A percentile compares a stretch with the other conserved stretches of the same genome.
Conservation (phyloP, 2,113 vertebrate genomes). For the Aleadryas rufinucha region DNA sequence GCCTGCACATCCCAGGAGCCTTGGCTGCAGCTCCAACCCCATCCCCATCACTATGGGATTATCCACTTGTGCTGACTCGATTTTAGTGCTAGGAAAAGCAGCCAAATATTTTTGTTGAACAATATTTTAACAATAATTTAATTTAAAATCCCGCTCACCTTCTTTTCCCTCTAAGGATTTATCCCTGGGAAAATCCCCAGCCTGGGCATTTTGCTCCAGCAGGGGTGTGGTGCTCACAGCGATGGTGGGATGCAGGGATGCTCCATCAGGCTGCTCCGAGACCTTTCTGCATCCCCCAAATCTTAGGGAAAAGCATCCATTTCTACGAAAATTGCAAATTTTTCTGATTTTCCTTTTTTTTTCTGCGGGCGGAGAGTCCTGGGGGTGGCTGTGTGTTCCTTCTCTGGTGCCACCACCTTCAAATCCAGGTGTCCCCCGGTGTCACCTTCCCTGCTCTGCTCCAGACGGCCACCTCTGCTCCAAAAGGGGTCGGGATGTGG, state of each 20-base stretch:
- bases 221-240: fast-evolving
- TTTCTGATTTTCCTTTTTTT: fast-evolving
- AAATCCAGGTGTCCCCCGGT: fast-evolving
- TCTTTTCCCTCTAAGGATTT: neutral
- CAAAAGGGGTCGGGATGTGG: fast-evolving
- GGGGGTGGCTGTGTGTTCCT: neutral
- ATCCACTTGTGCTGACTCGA: neutral
- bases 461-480: neutral
- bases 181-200: neutral
- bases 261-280: no score
- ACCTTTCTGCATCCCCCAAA: neutral
- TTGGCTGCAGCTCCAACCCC: fast-evolving
- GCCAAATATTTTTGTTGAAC: neutral
- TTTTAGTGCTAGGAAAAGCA: neutral
- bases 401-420: neutral
- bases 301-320: fast-evolving
- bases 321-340: fast-evolving
- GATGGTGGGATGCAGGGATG: fast-evolving
- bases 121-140: neutral
- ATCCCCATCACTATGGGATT: fast-evolving
- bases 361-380: fast-evolving
- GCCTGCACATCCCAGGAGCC: neutral
- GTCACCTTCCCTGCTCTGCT: neutral
- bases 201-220: neutral
- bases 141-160: fast-evolving